Evolutionary conservation across 2,888 invertebrate genomes (phyloP), one percentile per base, ranked within the genome.

Genomic region (Osmoderma eremita): DNA sequence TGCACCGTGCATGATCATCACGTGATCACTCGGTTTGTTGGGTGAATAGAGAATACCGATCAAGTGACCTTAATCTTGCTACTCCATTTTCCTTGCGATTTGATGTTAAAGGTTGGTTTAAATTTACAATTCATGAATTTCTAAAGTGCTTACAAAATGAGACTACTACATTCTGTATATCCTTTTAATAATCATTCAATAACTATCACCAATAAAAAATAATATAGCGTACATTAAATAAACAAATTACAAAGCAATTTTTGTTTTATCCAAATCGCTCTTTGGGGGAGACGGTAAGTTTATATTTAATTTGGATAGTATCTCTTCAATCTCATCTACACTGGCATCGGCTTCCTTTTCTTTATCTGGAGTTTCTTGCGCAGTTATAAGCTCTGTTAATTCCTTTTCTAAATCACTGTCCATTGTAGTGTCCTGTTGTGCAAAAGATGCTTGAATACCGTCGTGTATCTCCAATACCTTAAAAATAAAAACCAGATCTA

Each of bases 371-470:
- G 30, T 42, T n/a, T 66, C 54, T 20, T 69, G 41, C 17, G 17
- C 73, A 69, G 22, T 79, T 53, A 92, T 77, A 24, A 92, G 76
- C 30, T 90, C 88, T 24, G 83, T 84, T 45, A 91, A 78, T 78
- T 91, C 91, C 5, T 86, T 82, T 76, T 93, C 93, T 13, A 90
- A 78, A 49, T 91, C 91, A 0, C 84, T 79, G 20, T 88, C 87
- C 67, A 88, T 86, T 3, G 83, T 78, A 20, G 85, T 85, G 0
- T 84, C 84, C 0, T 85, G 78, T 13, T 84, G 84, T 0, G 86
- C 81, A 63, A 90, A 76, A 6, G 84, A 79, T 42, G 83, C 78
- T 75, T 88, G 85, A 48, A 89, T 83, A 70, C 89, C 89, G 53
- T 84, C 83, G 50, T 87, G 84, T 54, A 84, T 82, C 63, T 85